A percentile compares a stretch with the other conserved stretches of the same genome.
These are phyloP conservation scores for Chloroclysta siterata DNA, from an alignment of 2,888 invertebrate genomes.

Conservation along the genomic window DNA sequence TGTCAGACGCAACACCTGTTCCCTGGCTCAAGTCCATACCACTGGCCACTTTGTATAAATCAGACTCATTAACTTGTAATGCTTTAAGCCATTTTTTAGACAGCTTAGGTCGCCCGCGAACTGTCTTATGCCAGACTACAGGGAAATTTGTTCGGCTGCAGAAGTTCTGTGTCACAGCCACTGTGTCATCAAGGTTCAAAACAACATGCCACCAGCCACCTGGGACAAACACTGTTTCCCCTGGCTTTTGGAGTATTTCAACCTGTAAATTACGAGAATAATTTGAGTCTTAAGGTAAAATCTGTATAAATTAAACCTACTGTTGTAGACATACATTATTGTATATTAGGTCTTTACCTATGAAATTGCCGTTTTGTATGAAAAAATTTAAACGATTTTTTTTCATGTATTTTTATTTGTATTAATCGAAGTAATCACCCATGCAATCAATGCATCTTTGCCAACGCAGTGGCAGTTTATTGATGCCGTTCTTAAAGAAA, in stretches of 20 bases:
- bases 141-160: slow-evolving; percentile 98
- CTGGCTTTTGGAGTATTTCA: slow-evolving; percentile 97
- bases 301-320: no score
- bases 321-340: no score
- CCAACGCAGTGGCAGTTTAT: no score
- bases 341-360: no score
- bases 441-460: no score
- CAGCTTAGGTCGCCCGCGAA: slow-evolving; percentile 97
- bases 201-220: slow-evolving; percentile 99
- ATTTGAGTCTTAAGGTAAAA: no score
- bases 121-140: slow-evolving; percentile 99
- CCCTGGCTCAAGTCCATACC: slow-evolving; percentile 93
- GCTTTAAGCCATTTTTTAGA: slow-evolving; percentile 95
- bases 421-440: no score
- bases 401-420: no score
- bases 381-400: no score
- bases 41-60: slow-evolving; percentile 91
- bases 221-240: slow-evolving; percentile 99
- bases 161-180: slow-evolving; percentile 99
- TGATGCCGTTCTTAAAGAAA: no score
- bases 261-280: slow-evolving; percentile 79
- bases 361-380: no score
- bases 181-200: slow-evolving; percentile 96
- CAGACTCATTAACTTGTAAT: slow-evolving; percentile 89
- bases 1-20: slow-evolving; percentile 97